Percentiles rank a stretch among this genome's conserved stretches.
phyloP scores from a whole-genome alignment of 2,888 invertebrate species.

The Conomelus anceps region DNA sequence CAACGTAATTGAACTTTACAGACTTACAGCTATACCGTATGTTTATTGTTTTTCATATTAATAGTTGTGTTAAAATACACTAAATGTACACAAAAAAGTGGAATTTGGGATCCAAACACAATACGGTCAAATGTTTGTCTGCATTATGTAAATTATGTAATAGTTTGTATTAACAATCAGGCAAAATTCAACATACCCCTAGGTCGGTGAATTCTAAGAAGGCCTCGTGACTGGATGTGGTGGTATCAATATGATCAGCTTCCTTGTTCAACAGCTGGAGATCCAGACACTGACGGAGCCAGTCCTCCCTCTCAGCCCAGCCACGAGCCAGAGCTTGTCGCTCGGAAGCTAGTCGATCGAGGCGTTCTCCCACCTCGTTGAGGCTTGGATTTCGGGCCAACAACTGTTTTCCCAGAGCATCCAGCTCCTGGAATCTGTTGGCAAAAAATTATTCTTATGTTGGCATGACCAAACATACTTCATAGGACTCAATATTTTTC shows the following conservation, averaged over 20 bases:
- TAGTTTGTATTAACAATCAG: too few relatives aligned
- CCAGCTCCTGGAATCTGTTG: constrained; percentile 67
- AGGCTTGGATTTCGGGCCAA: constrained; percentile 66
- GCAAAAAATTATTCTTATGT: constrained; percentile 9
- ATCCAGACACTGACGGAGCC: constrained; percentile 80
- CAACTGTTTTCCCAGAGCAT: constrained; percentile 69
- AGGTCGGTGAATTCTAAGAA: constrained; percentile 82
- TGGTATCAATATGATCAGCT: constrained; percentile 94
- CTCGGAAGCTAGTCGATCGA: constrained; percentile 65
- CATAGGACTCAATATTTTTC: too few relatives aligned
- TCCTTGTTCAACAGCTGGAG: constrained; percentile 90
- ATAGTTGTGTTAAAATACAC: too few relatives aligned
- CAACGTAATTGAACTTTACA: too few relatives aligned
- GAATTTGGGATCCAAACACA: too few relatives aligned
- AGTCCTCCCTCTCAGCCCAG: constrained; percentile 79
- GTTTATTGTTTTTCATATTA: too few relatives aligned
- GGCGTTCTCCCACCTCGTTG: constrained; percentile 66
- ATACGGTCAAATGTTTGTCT: too few relatives aligned
- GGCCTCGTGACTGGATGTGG: constrained; percentile 88
- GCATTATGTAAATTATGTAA: too few relatives aligned
- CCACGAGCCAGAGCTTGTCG: constrained; percentile 67
- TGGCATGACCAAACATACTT: too few relatives aligned
- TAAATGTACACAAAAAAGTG: too few relatives aligned
- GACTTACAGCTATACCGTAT: too few relatives aligned
- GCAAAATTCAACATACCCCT: constrained; percentile 56